phyloP scores from a whole-genome alignment of 2,797 vertebrate genomes.

The Silurus lanzhouensis region DNA sequence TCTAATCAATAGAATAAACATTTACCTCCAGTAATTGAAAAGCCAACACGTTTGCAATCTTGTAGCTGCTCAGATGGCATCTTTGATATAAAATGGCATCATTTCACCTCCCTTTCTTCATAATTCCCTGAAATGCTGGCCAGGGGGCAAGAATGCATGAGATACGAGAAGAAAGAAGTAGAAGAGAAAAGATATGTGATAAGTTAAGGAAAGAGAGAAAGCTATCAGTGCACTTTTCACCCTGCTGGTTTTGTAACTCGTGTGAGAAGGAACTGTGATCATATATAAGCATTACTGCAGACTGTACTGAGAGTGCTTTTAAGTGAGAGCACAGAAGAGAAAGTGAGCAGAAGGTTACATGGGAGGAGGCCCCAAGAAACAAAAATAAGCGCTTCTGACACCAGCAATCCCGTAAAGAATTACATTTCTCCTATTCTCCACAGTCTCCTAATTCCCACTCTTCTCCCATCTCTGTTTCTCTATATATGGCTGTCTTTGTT shows the following conservation, averaged over 20 bases:
- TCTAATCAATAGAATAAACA: slow-evolving; percentile 30
- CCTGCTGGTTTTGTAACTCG: slow-evolving; percentile 7
- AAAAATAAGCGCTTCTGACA: slow-evolving; percentile 53
- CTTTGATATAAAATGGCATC: slow-evolving; percentile 21
- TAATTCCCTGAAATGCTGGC: slow-evolving; percentile 27
- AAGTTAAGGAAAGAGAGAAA: slow-evolving; percentile 5
- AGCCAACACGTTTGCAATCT: not conserved
- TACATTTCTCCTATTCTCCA: slow-evolving; percentile 41
- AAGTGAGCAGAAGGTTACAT: slow-evolving; percentile 30
- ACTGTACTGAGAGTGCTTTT: slow-evolving; percentile 35
- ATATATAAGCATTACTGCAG: slow-evolving; percentile 11
- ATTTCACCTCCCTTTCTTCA: not conserved
- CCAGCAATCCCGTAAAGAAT: slow-evolving; percentile 45
- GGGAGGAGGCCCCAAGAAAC: slow-evolving; percentile 38
- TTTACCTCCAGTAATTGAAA: slow-evolving; percentile 22
- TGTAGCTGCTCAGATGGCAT: not conserved
- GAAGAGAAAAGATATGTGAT: not conserved
- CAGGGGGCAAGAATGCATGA: slow-evolving; percentile 2
- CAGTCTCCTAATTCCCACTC: not conserved
- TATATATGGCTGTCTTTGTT: slow-evolving; percentile 44
- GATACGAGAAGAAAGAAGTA: not conserved
- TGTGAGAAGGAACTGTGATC: slow-evolving; percentile 9
- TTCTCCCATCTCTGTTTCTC: slow-evolving; percentile 30
- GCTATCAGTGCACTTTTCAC: slow-evolving; percentile 12
- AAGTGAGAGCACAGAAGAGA: slow-evolving; percentile 22